Evolutionary conservation across 2,888 invertebrate genomes (phyloP).

Genomic region (Melieria crassipennis): DNA sequence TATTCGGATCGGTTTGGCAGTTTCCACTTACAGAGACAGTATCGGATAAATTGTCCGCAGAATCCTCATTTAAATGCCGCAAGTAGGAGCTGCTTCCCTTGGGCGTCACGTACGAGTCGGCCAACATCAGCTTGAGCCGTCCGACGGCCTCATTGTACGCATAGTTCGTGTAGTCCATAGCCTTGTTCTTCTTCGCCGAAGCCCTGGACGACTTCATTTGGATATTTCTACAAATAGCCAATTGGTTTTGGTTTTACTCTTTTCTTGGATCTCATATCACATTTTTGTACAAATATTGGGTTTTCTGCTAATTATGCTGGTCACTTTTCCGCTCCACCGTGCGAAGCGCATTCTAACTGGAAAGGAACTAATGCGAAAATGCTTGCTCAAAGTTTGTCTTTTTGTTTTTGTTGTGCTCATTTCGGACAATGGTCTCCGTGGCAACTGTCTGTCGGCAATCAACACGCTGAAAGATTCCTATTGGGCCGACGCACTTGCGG

Average conservation of each 20-base stretch:
- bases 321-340: conserved; percentile 21
- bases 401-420: no score
- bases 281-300: conserved; percentile 44
- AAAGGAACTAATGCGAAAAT: no score
- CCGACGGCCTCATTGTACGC: conserved; percentile 87
- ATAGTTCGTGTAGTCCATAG: conserved; percentile 83
- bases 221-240: conserved; percentile 52
- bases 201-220: conserved; percentile 62
- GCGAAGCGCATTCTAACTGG: conserved; percentile 41
- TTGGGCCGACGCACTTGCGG: no score
- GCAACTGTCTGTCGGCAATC: no score
- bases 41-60: conserved; percentile 71
- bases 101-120: conserved; percentile 77
- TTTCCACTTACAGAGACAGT: conserved; percentile 61
- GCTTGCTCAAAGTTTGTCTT: no score
- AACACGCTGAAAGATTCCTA: no score
- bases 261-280: conserved; percentile 44
- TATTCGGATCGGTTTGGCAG: not conserved
- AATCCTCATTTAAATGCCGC: conserved; percentile 66
- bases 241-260: conserved; percentile 26
- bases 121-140: conserved; percentile 78
- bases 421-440: no score
- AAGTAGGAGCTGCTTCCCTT: conserved; percentile 53
- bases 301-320: conserved; percentile 13
- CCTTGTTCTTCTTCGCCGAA: conserved; percentile 64